Base-by-base conservation (phyloP, 1,140 invertebrate species). In the Trachymyrmex septentrionalis region DNA sequence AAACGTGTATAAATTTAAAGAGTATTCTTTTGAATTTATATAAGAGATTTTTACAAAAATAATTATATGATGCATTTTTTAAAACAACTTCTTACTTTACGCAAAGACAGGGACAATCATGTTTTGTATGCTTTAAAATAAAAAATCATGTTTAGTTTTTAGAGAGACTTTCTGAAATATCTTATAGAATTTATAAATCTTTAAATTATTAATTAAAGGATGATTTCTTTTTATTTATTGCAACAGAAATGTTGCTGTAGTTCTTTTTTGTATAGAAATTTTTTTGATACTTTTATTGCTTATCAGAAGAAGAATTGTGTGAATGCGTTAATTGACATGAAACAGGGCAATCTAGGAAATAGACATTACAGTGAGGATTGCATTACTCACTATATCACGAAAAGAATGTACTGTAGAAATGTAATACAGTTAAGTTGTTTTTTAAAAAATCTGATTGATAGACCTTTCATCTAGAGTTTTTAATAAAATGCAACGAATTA, bases 171-270 rank as follows among this genome's bases (percentile, higher is more conserved):
- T 53, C 6, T 50, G 5, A 24, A 12, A 48, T 12, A 27, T 71
- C 1, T 53, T 27, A 19, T 7, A 38, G 59, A 75, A 14, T 59
- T 50, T 50, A 48, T 27, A 30, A 44, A 77, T 53, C 34, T 38
- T 66, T 34, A 2, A 16, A 30, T 4, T 48, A 50, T 14, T 24
- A 24, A 30, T 63, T 16, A 48, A n/a, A 30, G 14, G 59, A 21
- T 50, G 10, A 24, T 77, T 63, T 44, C 19, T 50, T 48, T 77
- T 63, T 77, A 63, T 48, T 14, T 77, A 63, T 48, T n/a, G 5
- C 5, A 30, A 64, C 19, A 64, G 48, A 12, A 34, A n/a, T 38
- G 10, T 10, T 3, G 14, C 0, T 50, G 30, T 48, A 53, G 30
- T 61, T 59, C 7, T 7, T 30, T 55, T 72, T 55, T n/a, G 9